A percentile compares a stretch with the other conserved stretches of the same genome.
These are phyloP conservation scores for Caerostris darwini DNA, from an alignment of 1,140 invertebrate genomes.

Conservation along the genomic window DNA sequence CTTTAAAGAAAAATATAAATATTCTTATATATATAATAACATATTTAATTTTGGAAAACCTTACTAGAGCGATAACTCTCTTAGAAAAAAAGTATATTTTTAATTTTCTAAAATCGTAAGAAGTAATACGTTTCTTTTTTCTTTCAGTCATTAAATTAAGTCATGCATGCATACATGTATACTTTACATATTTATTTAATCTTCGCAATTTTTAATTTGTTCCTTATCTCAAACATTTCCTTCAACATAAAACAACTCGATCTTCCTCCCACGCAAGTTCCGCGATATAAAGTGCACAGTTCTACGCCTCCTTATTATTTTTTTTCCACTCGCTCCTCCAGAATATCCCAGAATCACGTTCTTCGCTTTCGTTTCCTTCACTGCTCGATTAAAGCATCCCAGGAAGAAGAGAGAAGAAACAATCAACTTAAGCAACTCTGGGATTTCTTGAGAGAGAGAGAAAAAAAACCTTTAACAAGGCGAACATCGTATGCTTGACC, in stretches of 20 bases:
- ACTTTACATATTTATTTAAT: too few species aligned
- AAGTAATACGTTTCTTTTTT: too few species aligned
- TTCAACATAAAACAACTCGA: not conserved
- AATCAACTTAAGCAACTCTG: constrained; percentile 5
- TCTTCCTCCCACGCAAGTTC: not conserved
- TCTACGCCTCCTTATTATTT: not conserved
- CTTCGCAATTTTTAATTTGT: not conserved
- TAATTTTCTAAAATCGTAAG: too few species aligned
- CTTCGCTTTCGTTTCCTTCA: not conserved
- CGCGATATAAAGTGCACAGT: not conserved
- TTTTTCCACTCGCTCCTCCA: not conserved
- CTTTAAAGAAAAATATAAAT: too few species aligned
- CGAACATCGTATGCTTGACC: constrained; percentile 47
- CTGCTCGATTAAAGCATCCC: constrained; percentile 1
- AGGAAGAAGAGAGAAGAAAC: not conserved
- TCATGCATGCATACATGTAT: too few species aligned
- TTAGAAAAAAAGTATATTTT: too few species aligned
- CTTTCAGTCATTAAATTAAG: too few species aligned
- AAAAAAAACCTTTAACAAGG: constrained; percentile 30
- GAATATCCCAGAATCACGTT: not conserved
- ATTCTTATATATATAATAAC: too few species aligned
- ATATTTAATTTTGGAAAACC: too few species aligned
- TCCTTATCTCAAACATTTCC: not conserved
- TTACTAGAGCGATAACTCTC: too few species aligned
- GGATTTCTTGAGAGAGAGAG: not conserved